Evolutionary conservation across 2,113 vertebrate species (phyloP), one percentile per base, ranked within the genome.

Genomic region (Nothoprocta pentlandii): DNA sequence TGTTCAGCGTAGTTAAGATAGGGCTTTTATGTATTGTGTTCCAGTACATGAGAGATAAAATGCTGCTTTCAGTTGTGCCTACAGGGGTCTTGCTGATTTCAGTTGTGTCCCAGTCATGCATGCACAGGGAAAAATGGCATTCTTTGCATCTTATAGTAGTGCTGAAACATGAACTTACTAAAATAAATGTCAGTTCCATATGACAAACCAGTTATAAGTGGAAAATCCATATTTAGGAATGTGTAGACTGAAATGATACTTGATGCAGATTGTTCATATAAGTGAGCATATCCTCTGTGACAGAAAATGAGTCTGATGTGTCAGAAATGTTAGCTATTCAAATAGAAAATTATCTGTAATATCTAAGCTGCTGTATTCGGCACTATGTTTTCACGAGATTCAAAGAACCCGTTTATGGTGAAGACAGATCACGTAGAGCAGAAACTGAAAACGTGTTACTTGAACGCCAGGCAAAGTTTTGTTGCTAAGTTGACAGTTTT

Each of bases 281-380:
- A 78, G 15, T n/a, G 61, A 86, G 36, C 13, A 71, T 58, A 58
- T 62, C 20, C 11, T 71, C 1, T 6, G 4, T 79, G 68, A 49
- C 78, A 54, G 91, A 87, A 85, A 47, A 56, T 49, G 32, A 80
- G 22, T 8, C 22, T 41, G 63, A 17, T 41, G 42, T 87, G 88
- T 80, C 49, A 82, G 62, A 77, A 58, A 64, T 80, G 62, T n/a
- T 80, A 70, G 67, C 66, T 80, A 22, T 76, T 93, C 53, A 23
- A 62, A 58, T 26, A 7, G 71, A 71, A 47, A 67, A 63, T 77
- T 47, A 47, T 51, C 68, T 87, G 36, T 64, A 63, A 5, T 88
- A 36, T 94, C 94, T 94, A 89, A 94, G 32, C 66, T 92, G 51
- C 39, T 73, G 42, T 42, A 58, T 56, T 79, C 89, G 22, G 47